These are phyloP conservation scores for Drosophila arizonae DNA, from an alignment of 1,140 invertebrate genomes.

Conservation along the genomic window DNA sequence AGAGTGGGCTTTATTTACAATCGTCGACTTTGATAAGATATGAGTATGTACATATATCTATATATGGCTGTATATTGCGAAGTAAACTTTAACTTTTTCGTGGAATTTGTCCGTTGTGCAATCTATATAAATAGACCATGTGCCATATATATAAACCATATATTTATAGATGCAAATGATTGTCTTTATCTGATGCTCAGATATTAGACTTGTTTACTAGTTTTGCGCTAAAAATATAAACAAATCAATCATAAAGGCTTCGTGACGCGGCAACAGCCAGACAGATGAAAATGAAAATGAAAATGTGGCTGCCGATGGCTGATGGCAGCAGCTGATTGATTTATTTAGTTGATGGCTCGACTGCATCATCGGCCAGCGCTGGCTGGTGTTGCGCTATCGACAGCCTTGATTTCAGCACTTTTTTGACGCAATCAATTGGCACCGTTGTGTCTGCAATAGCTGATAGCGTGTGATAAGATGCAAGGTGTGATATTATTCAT, in stretches of 20 bases:
- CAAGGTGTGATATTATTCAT: constrained; percentile 22
- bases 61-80: background rate
- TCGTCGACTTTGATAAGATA: constrained; percentile 49
- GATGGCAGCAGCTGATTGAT: constrained; percentile 55
- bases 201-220: constrained; percentile 28
- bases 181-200: constrained; percentile 15
- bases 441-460: constrained; percentile 32
- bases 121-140: constrained; percentile 28
- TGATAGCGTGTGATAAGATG: constrained; percentile 36
- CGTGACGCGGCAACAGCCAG: background rate
- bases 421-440: background rate
- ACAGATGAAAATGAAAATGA: background rate
- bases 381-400: constrained; percentile 23
- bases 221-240: constrained; percentile 29
- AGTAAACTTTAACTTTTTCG: background rate
- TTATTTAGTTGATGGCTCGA: constrained; percentile 50
- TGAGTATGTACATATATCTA: background rate
- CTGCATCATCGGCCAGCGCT: background rate
- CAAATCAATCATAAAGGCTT: constrained; percentile 41
- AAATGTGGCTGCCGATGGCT: background rate
- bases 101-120: constrained; percentile 26
- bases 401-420: constrained; percentile 8
- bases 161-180: constrained; percentile 21
- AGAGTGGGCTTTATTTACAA: constrained; percentile 17
- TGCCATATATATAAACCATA: background rate